Conservation (phyloP, 2,888 invertebrate genomes). For the Hirtodrosophila alboralis region DNA sequence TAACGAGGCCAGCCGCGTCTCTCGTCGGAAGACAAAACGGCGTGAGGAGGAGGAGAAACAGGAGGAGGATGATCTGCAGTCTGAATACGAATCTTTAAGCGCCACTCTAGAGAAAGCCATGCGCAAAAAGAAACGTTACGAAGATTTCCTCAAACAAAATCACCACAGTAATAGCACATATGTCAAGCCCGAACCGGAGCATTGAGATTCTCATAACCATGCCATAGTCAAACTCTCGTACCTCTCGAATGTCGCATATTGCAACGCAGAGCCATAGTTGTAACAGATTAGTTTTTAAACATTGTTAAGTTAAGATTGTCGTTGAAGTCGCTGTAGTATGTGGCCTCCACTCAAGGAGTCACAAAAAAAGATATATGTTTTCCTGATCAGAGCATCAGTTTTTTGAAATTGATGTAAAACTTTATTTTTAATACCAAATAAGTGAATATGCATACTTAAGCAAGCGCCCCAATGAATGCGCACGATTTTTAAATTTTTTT, state of each 20-base stretch:
- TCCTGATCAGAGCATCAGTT: constrained; percentile 17
- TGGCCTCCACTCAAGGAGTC: constrained; percentile 19
- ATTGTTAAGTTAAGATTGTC: constrained; percentile 55
- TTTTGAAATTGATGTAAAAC: constrained; percentile 25
- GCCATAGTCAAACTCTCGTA: constrained; percentile 53
- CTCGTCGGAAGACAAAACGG: constrained; percentile 79
- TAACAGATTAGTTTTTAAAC: constrained; percentile 21
- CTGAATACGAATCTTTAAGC: constrained; percentile 22
- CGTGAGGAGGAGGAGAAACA: constrained; percentile 71
- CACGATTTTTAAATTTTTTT: constrained; percentile 20
- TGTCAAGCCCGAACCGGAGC: constrained; percentile 50
- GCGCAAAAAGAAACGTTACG: neutral
- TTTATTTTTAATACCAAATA: constrained; percentile 27
- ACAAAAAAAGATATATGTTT: constrained; percentile 31
- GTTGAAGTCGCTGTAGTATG: constrained; percentile 51
- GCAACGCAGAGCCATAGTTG: constrained; percentile 45
- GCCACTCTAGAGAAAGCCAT: neutral
- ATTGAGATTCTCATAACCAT: constrained; percentile 65
- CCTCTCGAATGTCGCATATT: constrained; percentile 59
- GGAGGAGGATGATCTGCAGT: constrained; percentile 53
- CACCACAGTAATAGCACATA: constrained; percentile 53
- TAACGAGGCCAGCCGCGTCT: constrained; percentile 82
- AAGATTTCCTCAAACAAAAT: constrained; percentile 22
- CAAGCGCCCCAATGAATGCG: constrained; percentile 15
- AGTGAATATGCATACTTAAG: constrained; percentile 48